phyloP scores from a whole-genome alignment of 2,113 vertebrate genomes.

The Centrocercus urophasianus region DNA sequence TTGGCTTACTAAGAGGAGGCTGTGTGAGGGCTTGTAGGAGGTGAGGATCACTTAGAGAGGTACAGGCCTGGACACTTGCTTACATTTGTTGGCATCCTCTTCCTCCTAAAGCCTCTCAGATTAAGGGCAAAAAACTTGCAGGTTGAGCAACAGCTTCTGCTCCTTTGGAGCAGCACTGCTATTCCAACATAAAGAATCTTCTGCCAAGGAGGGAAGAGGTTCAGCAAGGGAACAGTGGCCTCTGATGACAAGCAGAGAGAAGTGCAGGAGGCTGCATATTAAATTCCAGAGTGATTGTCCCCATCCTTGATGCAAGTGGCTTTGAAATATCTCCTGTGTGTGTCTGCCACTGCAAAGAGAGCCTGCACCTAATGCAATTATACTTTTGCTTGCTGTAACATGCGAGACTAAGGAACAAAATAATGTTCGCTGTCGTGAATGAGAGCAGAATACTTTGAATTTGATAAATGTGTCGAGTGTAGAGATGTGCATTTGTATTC shows the following conservation, averaged over 20 bases:
- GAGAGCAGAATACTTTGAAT: background rate
- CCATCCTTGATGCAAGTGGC: background rate
- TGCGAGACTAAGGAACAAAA: background rate
- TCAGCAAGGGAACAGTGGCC: slow-evolving; percentile 59
- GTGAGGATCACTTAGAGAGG: background rate
- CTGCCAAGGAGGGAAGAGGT: background rate
- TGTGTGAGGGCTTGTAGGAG: background rate
- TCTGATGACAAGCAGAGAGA: slow-evolving; percentile 52
- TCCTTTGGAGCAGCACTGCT: background rate
- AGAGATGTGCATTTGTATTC: background rate
- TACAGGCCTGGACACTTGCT: background rate
- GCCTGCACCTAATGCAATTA: background rate
- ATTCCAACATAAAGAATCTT: background rate
- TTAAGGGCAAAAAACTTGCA: background rate
- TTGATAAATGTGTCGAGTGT: background rate
- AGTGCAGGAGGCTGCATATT: slow-evolving; percentile 17
- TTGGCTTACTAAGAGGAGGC: background rate
- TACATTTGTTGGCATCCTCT: background rate
- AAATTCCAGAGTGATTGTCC: background rate
- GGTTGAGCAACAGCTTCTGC: background rate
- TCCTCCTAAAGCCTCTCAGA: background rate
- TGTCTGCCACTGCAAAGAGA: background rate
- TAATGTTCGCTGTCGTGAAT: background rate
- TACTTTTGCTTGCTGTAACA: background rate
- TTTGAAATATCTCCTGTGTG: background rate